Percentiles rank a stretch among this genome's conserved stretches.
These are phyloP conservation scores for Dicrurus megarhynchus DNA, from an alignment of 2,113 vertebrate species.

Conservation along the genomic window DNA sequence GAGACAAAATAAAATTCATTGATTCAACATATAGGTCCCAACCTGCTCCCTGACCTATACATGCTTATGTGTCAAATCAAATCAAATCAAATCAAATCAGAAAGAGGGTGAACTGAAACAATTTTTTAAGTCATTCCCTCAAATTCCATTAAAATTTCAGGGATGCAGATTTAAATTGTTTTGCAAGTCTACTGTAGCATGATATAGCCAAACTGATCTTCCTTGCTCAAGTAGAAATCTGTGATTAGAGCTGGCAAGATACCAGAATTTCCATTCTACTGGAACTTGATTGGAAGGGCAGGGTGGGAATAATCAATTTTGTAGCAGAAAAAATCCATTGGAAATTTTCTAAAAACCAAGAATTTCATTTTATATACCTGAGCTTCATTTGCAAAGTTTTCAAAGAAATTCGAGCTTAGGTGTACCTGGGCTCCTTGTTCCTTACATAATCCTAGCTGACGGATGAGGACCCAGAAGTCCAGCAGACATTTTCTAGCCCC, in stretches of 20 bases:
- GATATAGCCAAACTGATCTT: not conserved
- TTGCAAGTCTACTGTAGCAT: not conserved
- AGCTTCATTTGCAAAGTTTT: not conserved
- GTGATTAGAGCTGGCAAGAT: not conserved
- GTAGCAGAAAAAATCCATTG: not conserved
- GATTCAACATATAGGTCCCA: not conserved
- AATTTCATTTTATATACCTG: not conserved
- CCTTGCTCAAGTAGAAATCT: not conserved
- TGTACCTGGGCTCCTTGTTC: not conserved
- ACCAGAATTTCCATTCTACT: not conserved
- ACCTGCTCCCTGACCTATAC: not conserved
- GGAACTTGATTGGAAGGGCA: not conserved
- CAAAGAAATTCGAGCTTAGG: not conserved
- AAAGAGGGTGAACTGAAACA: not conserved
- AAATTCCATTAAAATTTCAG: not conserved
- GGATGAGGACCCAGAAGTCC: not conserved
- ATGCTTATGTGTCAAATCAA: not conserved
- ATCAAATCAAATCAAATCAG: not conserved
- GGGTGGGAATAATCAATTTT: not conserved
- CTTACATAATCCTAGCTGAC: not conserved
- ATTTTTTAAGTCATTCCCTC: not conserved
- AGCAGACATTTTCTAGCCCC: not conserved
- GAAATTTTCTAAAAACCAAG: not conserved
- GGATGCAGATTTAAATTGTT: not conserved
- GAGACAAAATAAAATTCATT: not conserved